phyloP scores from a whole-genome alignment of 2,888 invertebrate genomes.

The Opisthograptis luteolata region DNA sequence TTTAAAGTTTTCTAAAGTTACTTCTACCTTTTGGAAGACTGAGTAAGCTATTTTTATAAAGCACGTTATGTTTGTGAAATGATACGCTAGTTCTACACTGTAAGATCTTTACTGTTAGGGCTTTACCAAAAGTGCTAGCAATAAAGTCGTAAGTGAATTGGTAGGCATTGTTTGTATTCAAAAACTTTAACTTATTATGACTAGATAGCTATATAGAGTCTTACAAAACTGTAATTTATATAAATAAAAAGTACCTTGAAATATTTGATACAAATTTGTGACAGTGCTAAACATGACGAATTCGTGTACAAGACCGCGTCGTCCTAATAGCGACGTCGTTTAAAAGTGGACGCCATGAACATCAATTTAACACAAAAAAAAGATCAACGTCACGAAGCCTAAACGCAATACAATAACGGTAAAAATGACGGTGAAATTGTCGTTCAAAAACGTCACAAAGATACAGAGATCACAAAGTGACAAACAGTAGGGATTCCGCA shows the following conservation, averaged over 20 bases:
- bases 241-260: no score
- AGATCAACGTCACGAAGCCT: slow-evolving; percentile 24
- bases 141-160: no score
- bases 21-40: neutral
- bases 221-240: no score
- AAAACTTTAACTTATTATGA: no score
- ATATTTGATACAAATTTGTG: neutral
- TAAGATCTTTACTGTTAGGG: no score
- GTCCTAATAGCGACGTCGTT: slow-evolving; percentile 12
- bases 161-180: no score
- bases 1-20: slow-evolving; percentile 7
- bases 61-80: neutral
- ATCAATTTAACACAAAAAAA: slow-evolving; percentile 24
- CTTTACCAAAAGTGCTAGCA: no score
- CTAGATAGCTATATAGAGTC: no score
- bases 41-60: slow-evolving; percentile 4
- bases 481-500: slow-evolving; percentile 10
- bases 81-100: no score
- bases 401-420: slow-evolving; percentile 30
- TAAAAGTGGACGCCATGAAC: slow-evolving; percentile 13
- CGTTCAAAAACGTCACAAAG: slow-evolving; percentile 34
- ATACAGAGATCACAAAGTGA: neutral
- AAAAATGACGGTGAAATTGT: slow-evolving; percentile 35
- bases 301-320: neutral
- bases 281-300: slow-evolving; percentile 6